Evolutionary conservation across 2,113 vertebrate genomes (phyloP).

Genomic region (Hiodon tergisus): DNA sequence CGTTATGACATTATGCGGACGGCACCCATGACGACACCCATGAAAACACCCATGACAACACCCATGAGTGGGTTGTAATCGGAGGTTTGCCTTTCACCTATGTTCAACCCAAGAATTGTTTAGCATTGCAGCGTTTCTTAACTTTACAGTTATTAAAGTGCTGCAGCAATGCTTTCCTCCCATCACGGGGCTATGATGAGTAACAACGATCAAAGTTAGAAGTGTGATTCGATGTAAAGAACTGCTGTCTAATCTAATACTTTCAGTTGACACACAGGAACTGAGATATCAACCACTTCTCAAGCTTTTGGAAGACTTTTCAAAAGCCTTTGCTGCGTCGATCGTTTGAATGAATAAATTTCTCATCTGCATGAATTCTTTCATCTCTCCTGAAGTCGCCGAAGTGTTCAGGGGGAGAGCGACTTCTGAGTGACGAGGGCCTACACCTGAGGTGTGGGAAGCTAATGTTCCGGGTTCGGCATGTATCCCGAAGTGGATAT

Average conservation of each 20-base stretch:
- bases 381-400: background rate
- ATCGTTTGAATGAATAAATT: conserved; percentile 12
- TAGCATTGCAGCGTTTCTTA: background rate
- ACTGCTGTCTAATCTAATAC: background rate
- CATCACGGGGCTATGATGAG: background rate
- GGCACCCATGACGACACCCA: no score
- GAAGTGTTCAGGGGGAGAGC: background rate
- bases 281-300: conserved; percentile 1
- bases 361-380: conserved; percentile 10
- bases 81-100: background rate
- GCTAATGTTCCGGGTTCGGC: background rate
- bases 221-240: background rate
- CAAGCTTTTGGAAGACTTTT: background rate
- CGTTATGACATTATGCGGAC: no score
- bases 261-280: conserved; percentile 1
- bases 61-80: background rate
- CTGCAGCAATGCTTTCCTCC: background rate
- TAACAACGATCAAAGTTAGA: background rate
- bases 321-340: background rate
- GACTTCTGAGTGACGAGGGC: background rate
- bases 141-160: background rate
- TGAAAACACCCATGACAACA: no score
- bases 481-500: background rate
- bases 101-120: background rate
- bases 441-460: background rate